These are phyloP conservation scores for Sardina pilchardus DNA, from an alignment of 2,113 vertebrate genomes.

Conservation along the genomic window DNA sequence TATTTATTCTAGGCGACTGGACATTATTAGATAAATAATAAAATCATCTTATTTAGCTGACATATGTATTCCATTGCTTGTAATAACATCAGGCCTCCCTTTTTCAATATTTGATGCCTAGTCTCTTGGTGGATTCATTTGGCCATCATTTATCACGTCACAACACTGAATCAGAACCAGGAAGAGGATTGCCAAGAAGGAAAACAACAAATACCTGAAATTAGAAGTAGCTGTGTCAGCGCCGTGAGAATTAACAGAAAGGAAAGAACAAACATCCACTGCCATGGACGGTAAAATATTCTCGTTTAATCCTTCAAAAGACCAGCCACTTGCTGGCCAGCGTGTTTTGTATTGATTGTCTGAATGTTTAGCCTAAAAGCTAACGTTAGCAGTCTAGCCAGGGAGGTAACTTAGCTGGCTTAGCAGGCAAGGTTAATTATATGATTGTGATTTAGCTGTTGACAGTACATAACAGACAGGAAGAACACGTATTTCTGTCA, in stretches of 20 bases:
- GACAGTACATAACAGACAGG: background rate
- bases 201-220: background rate
- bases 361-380: background rate
- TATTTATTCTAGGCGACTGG: too few relatives aligned
- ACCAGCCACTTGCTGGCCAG: background rate
- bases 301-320: background rate
- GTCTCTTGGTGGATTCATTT: background rate
- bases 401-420: background rate
- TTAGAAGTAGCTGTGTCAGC: constrained; percentile 17
- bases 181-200: background rate
- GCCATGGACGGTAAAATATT: background rate
- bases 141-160: background rate
- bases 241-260: background rate
- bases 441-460: background rate
- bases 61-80: too few relatives aligned
- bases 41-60: too few relatives aligned
- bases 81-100: too few relatives aligned
- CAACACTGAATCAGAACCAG: background rate
- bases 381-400: background rate
- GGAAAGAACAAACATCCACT: background rate
- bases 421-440: background rate
- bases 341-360: background rate
- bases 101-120: too few relatives aligned
- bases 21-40: too few relatives aligned
- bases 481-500: background rate